Evolutionary conservation across 2,113 vertebrate genomes (phyloP).

Genomic region (Trematomus loennbergii): DNA sequence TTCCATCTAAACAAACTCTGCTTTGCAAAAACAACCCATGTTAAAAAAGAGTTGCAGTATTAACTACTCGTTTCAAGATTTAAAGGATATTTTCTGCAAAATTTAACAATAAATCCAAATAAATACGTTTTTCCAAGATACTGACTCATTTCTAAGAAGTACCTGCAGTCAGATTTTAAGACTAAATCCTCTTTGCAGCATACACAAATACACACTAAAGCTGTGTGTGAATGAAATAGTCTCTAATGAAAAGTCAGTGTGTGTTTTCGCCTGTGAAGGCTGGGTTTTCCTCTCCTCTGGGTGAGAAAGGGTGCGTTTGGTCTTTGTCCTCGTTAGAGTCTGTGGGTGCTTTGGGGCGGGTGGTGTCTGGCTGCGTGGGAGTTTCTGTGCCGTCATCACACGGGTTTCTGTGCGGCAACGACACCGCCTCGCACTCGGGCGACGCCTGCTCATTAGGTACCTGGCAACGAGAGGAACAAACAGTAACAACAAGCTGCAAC

Average conservation of each 20-base stretch:
- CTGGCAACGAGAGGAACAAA: conserved; percentile 52
- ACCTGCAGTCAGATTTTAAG: background rate
- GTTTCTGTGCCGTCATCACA: conserved; percentile 4
- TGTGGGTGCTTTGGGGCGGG: conserved; percentile 3
- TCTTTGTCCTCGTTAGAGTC: conserved; percentile 33
- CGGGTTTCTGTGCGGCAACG: background rate
- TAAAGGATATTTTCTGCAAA: too few species aligned
- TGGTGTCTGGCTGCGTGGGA: conserved; percentile 8
- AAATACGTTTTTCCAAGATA: conserved; percentile 7
- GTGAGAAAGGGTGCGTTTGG: conserved; percentile 12
- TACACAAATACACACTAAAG: background rate
- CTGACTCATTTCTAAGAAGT: too few species aligned
- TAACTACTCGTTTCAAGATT: background rate
- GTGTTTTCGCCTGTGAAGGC: background rate
- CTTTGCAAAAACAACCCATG: conserved; percentile 1
- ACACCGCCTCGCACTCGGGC: background rate
- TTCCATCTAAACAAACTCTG: conserved; percentile 1
- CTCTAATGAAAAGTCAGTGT: conserved; percentile 12
- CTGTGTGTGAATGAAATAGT: background rate
- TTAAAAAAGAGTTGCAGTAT: background rate
- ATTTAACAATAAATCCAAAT: background rate
- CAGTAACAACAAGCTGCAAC: background rate
- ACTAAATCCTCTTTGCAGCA: conserved; percentile 1
- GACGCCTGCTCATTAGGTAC: conserved; percentile 28
- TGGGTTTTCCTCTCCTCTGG: background rate